Conservation (phyloP, 2,888 invertebrate species). For the Drosophila monieri region DNA sequence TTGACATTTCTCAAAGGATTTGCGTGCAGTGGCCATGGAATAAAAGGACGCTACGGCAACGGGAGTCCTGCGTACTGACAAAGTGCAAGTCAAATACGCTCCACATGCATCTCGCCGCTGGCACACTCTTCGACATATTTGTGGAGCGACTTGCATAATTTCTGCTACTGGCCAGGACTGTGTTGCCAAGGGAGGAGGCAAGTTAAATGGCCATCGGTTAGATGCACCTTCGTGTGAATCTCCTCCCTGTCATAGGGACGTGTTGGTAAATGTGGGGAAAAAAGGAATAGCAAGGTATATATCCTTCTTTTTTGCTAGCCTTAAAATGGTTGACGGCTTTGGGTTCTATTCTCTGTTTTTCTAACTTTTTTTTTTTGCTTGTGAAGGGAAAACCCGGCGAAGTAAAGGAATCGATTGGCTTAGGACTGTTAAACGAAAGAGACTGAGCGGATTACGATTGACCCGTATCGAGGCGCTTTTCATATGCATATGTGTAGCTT, state of each 20-base stretch:
- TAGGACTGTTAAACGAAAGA: slow-evolving; percentile 47
- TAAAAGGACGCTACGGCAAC: slow-evolving; percentile 27
- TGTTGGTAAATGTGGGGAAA: background rate
- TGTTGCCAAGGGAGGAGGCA: background rate
- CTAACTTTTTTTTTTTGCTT: slow-evolving; percentile 17
- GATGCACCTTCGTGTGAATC: background rate
- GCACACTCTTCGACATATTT: slow-evolving; percentile 53
- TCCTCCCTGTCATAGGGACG: background rate
- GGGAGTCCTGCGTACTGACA: slow-evolving; percentile 43
- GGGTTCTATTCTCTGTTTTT: slow-evolving; percentile 1
- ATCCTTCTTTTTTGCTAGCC: slow-evolving; percentile 2
- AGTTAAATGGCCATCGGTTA: slow-evolving; percentile 20
- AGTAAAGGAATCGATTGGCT: slow-evolving; percentile 26
- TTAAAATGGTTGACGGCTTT: slow-evolving; percentile 31
- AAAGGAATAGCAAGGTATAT: slow-evolving; percentile 4
- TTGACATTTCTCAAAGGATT: slow-evolving; percentile 75
- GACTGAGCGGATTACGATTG: slow-evolving; percentile 58
- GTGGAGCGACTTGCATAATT: slow-evolving; percentile 50
- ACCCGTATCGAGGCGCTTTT: slow-evolving; percentile 27
- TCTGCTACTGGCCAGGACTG: slow-evolving; percentile 45
- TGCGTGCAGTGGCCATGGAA: slow-evolving; percentile 56
- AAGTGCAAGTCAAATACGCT: slow-evolving; percentile 68
- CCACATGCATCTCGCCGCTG: slow-evolving; percentile 17
- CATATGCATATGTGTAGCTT: slow-evolving; percentile 28
- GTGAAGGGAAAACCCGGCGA: background rate